A percentile compares a stretch with the other conserved stretches of the same genome.
phyloP scores from a whole-genome alignment of 2,113 vertebrate species.

The Oryzias curvinotus region DNA sequence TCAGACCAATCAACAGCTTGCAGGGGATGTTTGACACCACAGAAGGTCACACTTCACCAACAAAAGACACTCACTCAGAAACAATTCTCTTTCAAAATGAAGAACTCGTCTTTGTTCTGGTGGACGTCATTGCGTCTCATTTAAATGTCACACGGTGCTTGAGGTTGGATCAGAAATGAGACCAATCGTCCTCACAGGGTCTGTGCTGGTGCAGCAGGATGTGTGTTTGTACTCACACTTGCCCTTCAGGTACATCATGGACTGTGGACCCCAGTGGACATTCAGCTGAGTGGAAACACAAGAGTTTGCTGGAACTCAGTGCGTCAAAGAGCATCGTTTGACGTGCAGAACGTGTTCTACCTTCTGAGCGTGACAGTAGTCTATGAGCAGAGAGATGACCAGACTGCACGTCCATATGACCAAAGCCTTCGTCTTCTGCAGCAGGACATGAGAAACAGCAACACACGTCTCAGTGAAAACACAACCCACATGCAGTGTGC shows the following conservation, averaged over 20 bases:
- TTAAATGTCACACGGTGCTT: no score
- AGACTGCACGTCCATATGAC: slow-evolving; percentile 58
- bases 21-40: no score
- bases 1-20: no score
- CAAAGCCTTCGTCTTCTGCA: slow-evolving; percentile 48
- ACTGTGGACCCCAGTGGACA: slow-evolving; percentile 78
- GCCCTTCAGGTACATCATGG: slow-evolving; percentile 81
- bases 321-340: background rate
- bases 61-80: no score
- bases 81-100: no score
- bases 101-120: no score
- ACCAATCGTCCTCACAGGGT: no score
- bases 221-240: slow-evolving; percentile 70
- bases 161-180: no score
- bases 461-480: background rate
- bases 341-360: slow-evolving; percentile 42
- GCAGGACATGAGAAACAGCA: background rate
- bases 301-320: background rate
- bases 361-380: slow-evolving; percentile 64
- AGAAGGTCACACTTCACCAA: no score
- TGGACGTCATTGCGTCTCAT: no score
- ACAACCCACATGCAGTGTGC: no score
- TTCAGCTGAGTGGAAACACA: slow-evolving; percentile 31
- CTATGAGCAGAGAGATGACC: slow-evolving; percentile 54
- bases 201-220: background rate